Percentiles rank a stretch among this genome's conserved stretches.
phyloP scores from a whole-genome alignment of 2,797 vertebrate species.

The Gymnoscopelus braueri region DNA sequence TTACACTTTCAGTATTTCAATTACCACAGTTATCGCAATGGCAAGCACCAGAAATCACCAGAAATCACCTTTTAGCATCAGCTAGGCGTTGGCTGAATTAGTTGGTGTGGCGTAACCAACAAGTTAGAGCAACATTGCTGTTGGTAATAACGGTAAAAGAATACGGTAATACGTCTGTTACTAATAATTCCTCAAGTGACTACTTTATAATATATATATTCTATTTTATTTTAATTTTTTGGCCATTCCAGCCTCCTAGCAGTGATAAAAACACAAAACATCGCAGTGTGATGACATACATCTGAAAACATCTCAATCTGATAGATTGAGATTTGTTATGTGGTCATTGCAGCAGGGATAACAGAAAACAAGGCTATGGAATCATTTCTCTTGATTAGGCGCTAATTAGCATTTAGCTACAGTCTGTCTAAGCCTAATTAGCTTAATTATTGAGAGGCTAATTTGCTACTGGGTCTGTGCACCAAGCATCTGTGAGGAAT shows the following conservation, averaged over 20 bases:
- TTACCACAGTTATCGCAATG: neutral
- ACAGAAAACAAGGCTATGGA: slow-evolving; percentile 68
- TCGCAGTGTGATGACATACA: slow-evolving; percentile 45
- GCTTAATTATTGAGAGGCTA: slow-evolving; percentile 71
- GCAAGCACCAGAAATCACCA: slow-evolving; percentile 15
- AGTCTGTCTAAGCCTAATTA: slow-evolving; percentile 77
- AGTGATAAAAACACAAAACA: slow-evolving; percentile 40
- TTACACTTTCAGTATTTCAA: slow-evolving; percentile 17
- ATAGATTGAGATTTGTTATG: slow-evolving; percentile 41
- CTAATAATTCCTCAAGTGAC: no score
- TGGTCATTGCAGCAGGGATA: slow-evolving; percentile 57
- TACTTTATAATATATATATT: neutral
- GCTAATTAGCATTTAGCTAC: slow-evolving; percentile 75
- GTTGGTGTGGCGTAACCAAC: neutral
- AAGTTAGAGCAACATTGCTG: neutral
- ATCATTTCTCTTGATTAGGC: slow-evolving; percentile 74
- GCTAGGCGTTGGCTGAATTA: neutral
- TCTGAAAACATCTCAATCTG: slow-evolving; percentile 57
- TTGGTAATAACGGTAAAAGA: neutral
- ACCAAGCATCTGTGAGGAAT: slow-evolving; percentile 50
- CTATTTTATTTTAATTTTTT: neutral
- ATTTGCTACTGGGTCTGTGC: slow-evolving; percentile 61
- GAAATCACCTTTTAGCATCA: slow-evolving; percentile 1
- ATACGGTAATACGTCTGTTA: no score
- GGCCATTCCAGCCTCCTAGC: neutral